These are phyloP conservation scores for Petrocephalus zakoni DNA, from an alignment of 2,113 vertebrate species.

Conservation along the genomic window DNA sequence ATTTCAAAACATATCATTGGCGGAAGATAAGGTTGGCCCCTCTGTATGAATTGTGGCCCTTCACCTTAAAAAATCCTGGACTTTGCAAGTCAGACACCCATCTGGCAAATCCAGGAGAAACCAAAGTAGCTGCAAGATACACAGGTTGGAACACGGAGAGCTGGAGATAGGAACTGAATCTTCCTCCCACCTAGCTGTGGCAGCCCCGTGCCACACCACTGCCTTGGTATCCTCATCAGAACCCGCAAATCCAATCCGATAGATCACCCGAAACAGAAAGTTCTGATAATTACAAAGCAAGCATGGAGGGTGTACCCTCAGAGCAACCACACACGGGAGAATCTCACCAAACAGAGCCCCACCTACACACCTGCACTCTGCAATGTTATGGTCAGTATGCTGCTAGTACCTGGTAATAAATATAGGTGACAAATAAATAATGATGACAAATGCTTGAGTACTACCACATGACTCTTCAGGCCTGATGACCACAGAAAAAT, in stretches of 20 bases:
- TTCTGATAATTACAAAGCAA: background rate
- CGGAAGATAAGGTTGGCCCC: background rate
- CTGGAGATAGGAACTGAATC: background rate
- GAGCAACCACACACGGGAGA: no score
- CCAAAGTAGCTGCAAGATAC: background rate
- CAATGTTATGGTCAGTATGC: no score
- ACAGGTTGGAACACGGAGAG: background rate
- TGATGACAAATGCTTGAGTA: no score
- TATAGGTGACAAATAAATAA: no score
- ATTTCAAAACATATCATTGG: background rate
- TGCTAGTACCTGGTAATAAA: no score
- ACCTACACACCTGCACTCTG: no score
- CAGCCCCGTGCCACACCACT: background rate
- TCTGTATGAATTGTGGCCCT: background rate
- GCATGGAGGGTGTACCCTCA: background rate
- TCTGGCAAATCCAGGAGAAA: background rate
- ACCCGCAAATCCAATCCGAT: background rate
- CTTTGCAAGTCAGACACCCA: background rate
- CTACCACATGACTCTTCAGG: no score
- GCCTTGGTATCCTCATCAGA: background rate
- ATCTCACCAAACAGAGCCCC: no score
- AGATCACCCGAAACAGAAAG: background rate
- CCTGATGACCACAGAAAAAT: no score
- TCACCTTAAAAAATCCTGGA: background rate
- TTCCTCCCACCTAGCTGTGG: background rate